Percentiles rank a stretch among this genome's conserved stretches.
phyloP scores from a whole-genome alignment of 2,888 invertebrate species.

The Eristalis intricaria region DNA sequence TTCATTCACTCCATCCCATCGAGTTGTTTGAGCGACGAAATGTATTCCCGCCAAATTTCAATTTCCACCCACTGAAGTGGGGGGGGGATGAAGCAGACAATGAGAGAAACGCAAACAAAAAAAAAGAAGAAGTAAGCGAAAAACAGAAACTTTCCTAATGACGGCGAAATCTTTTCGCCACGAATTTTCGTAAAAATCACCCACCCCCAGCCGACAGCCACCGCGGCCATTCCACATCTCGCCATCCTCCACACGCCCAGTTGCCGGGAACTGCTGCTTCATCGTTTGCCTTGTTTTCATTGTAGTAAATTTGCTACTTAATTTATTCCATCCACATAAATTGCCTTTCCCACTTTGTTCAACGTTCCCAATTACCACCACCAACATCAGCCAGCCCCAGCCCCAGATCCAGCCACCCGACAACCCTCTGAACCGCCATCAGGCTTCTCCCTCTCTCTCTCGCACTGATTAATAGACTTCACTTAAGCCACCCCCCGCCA shows the following conservation, averaged over 20 bases:
- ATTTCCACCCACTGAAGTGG: slow-evolving; percentile 21
- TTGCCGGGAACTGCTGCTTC: slow-evolving; percentile 60
- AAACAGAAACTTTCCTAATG: slow-evolving; percentile 49
- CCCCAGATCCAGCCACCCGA: background rate
- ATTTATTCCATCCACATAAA: slow-evolving; percentile 74
- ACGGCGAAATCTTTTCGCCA: slow-evolving; percentile 50
- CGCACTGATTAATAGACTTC: slow-evolving; percentile 61
- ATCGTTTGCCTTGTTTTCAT: slow-evolving; percentile 72
- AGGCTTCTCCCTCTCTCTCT: slow-evolving; percentile 17
- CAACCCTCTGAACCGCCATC: background rate
- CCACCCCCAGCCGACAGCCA: slow-evolving; percentile 12
- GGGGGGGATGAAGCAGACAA: background rate
- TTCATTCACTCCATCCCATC: background rate
- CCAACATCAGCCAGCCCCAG: slow-evolving; percentile 1
- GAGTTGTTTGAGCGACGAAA: slow-evolving; percentile 32
- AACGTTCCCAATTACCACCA: slow-evolving; percentile 64
- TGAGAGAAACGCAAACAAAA: background rate
- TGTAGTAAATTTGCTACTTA: slow-evolving; percentile 75
- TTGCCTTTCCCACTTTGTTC: slow-evolving; percentile 73
- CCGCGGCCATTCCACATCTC: background rate
- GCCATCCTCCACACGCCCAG: background rate
- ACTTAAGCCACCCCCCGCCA: slow-evolving; percentile 55
- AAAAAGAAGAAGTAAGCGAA: slow-evolving; percentile 26
- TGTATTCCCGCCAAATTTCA: slow-evolving; percentile 53
- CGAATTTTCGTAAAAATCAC: slow-evolving; percentile 50